Conservation (phyloP, 2,888 invertebrate genomes). For the Byasa hedistus region DNA sequence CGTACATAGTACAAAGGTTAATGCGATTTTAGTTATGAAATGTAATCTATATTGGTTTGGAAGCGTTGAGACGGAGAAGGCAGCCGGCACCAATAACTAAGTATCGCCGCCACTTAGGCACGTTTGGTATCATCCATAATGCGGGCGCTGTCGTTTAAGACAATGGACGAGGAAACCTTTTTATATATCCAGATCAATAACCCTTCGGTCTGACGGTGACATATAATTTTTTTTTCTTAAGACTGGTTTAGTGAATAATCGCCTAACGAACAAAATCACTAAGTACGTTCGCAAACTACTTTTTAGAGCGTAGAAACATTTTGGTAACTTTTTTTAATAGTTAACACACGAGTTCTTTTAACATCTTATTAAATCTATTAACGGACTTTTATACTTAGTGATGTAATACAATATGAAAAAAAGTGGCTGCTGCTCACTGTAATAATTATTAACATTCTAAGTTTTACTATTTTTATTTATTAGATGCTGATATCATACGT, state of each 20-base stretch:
- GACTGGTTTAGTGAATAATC: not conserved
- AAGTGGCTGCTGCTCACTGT: too few species aligned
- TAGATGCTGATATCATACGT: too few species aligned
- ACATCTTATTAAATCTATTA: too few species aligned
- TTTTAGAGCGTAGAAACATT: too few species aligned
- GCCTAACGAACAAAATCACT: not conserved
- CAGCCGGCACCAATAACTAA: slow-evolving; percentile 11
- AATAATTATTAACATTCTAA: too few species aligned
- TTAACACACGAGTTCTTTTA: too few species aligned
- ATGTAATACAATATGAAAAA: too few species aligned
- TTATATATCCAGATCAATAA: slow-evolving; percentile 66
- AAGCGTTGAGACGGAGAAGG: slow-evolving; percentile 27
- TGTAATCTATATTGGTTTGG: slow-evolving; percentile 54
- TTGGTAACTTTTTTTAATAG: too few species aligned
- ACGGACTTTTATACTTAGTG: too few species aligned
- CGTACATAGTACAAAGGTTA: slow-evolving; percentile 35
- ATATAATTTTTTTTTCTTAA: slow-evolving; percentile 45
- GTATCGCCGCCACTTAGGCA: slow-evolving; percentile 60
- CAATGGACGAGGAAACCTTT: slow-evolving; percentile 65
- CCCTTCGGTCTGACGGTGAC: slow-evolving; percentile 63
- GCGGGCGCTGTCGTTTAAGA: slow-evolving; percentile 54
- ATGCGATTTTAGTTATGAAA: slow-evolving; percentile 52
- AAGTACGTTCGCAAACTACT: too few species aligned
- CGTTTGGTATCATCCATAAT: slow-evolving; percentile 51
- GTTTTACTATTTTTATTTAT: too few species aligned